Conservation (phyloP, 1,140 invertebrate species). For the Drosophila lini region DNA sequence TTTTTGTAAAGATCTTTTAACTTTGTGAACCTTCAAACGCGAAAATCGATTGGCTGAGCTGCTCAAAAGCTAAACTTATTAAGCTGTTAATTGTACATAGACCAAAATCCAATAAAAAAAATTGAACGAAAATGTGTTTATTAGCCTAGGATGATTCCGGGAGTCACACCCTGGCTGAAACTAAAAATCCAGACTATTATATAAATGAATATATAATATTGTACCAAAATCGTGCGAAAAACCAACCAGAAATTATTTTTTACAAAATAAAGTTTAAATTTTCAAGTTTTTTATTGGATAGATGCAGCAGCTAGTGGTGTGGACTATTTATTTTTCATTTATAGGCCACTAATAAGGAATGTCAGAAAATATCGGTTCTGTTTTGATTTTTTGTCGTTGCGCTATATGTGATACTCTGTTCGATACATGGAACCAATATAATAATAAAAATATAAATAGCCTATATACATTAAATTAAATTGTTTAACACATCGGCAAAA, state of each 20-base stretch:
- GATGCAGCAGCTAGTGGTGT: too few species aligned
- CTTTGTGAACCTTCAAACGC: conserved; percentile 23
- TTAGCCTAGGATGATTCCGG: conserved; percentile 50
- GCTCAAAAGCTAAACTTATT: conserved; percentile 23
- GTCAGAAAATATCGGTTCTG: too few species aligned
- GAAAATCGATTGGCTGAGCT: conserved; percentile 7
- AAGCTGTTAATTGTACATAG: conserved; percentile 40
- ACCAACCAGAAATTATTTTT: conserved; percentile 50
- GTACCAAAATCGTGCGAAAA: conserved; percentile 33
- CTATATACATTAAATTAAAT: not conserved
- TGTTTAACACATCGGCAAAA: too few species aligned
- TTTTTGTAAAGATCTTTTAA: conserved; percentile 23
- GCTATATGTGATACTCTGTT: too few species aligned
- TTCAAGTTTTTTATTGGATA: not conserved
- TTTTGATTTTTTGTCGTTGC: too few species aligned
- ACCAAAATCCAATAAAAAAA: conserved; percentile 33
- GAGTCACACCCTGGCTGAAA: conserved; percentile 27
- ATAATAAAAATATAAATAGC: too few species aligned
- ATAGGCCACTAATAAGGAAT: not conserved
- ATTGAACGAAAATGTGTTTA: conserved; percentile 29
- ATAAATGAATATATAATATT: conserved; percentile 30
- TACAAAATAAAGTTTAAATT: not conserved
- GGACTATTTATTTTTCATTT: not conserved
- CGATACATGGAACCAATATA: too few species aligned
- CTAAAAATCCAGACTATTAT: conserved; percentile 37